phyloP scores from a whole-genome alignment of 2,888 invertebrate species.

The Apoda limacodes region DNA sequence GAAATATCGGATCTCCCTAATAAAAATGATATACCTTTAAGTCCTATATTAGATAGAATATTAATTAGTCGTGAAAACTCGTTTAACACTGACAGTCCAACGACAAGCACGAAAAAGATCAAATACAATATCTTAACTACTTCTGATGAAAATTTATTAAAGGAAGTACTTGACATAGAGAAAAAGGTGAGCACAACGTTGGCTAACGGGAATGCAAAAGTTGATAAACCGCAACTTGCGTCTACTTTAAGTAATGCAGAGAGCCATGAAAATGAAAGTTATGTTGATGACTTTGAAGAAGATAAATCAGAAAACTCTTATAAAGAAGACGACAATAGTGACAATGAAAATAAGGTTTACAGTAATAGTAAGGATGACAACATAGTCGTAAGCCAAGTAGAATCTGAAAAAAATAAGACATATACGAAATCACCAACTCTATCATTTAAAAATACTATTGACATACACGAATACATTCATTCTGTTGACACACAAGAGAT shows the following conservation, averaged over 20 bases:
- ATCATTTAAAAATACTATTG: slow-evolving; percentile 51
- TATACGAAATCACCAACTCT: slow-evolving; percentile 39
- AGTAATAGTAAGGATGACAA: slow-evolving; percentile 1
- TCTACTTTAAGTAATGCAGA: slow-evolving; percentile 19
- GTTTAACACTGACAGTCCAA: slow-evolving; percentile 32
- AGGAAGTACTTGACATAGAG: slow-evolving; percentile 55
- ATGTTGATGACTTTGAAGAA: slow-evolving; percentile 60
- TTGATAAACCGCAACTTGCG: slow-evolving; percentile 20
- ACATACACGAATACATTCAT: slow-evolving; percentile 56
- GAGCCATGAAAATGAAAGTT: slow-evolving; percentile 42
- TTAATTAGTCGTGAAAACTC: slow-evolving; percentile 50
- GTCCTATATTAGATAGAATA: slow-evolving; percentile 51
- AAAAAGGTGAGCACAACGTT: slow-evolving; percentile 42
- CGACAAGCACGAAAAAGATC: slow-evolving; percentile 24
- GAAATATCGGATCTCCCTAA: slow-evolving; percentile 44
- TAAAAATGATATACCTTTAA: slow-evolving; percentile 39
- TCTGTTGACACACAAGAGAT: slow-evolving; percentile 50
- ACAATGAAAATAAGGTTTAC: slow-evolving; percentile 8
- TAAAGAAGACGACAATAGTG: slow-evolving; percentile 13
- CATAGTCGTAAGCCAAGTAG: slow-evolving; percentile 15
- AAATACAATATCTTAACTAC: slow-evolving; percentile 39
- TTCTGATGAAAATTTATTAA: slow-evolving; percentile 57
- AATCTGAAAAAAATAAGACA: slow-evolving; percentile 29
- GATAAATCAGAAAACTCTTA: slow-evolving; percentile 39
- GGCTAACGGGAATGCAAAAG: too few species aligned